Conservation (phyloP, 2,797 vertebrate species). For the Moxostoma hubbsi region DNA sequence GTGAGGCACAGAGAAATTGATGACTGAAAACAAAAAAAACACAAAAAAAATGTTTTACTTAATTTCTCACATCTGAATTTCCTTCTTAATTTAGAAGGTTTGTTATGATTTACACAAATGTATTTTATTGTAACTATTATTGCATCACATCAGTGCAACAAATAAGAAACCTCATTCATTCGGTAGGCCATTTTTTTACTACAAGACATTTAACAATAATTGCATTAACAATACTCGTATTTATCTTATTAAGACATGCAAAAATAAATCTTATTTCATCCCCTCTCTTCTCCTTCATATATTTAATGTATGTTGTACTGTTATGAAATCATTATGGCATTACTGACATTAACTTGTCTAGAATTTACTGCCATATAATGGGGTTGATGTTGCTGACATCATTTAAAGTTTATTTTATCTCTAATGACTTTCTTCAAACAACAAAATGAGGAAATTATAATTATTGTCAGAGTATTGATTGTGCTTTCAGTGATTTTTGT, state of each 20-base stretch:
- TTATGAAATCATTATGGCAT: background rate
- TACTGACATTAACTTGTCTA: background rate
- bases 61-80: background rate
- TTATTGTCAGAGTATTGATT: slow-evolving; percentile 31
- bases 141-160: no score
- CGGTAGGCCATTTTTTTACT: background rate
- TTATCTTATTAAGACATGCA: no score
- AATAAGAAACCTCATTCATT: no score
- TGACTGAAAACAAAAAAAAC: background rate
- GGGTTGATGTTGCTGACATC: background rate
- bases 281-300: no score
- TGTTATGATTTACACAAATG: no score
- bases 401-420: slow-evolving; percentile 24
- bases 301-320: background rate
- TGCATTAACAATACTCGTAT: background rate
- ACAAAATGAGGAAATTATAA: slow-evolving; percentile 17
- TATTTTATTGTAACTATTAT: no score
- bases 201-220: background rate
- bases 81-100: no score
- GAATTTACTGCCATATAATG: slow-evolving; percentile 14
- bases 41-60: background rate
- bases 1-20: no score
- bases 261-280: no score
- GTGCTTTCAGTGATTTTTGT: slow-evolving; percentile 34
- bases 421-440: slow-evolving; percentile 21